Evolutionary conservation across 2,888 invertebrate species (phyloP), one percentile per base, ranked within the genome.

Genomic region (Leucophenga maculata): DNA sequence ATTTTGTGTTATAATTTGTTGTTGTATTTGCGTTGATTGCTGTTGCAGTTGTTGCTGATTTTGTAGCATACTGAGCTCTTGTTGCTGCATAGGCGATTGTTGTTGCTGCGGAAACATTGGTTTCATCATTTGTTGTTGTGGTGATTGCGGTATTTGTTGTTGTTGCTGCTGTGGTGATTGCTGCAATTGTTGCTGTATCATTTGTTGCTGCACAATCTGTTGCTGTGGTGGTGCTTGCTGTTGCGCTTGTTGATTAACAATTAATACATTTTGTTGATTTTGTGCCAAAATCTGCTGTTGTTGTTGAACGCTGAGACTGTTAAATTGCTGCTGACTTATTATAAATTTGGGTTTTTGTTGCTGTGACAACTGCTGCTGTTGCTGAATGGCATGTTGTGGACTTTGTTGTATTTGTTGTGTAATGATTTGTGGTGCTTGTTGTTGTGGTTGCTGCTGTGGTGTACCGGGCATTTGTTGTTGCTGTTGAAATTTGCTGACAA

Each of bases 271-370:
- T 72, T 88, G 88, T 68, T 89, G 89, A 75, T 87, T 88, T 73
- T 89, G 88, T 3, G 88, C 87, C 46, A 89, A 74, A 70, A 89
- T 87, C 72, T 89, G 89, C 65, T 89, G 88, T 69, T 90, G 90
- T 70, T 90, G 90, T 77, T 92, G 92, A 55, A 90, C 90, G 20
- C 91, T 92, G 59, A 91, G 89, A 77, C 92, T 92, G 83, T 92
- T 92, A 75, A 92, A 90, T 75, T 92, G 92, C 75, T 92, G 92
- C 55, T 92, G 91, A 66, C 89, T 91, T 85, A 92, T 90, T 48
- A 91, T 86, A 75, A 89, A 86, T 79, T 89, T 86, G 72, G 77
- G 79, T 67, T 87, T 86, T 11, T 72, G 73, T 60, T 77, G 77
- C 1, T 79, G 77, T 32, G 80, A 77, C 65, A 80, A 77, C 11